Base-by-base conservation (phyloP, 2,888 invertebrate genomes). In the Drosophila setosimentum region DNA sequence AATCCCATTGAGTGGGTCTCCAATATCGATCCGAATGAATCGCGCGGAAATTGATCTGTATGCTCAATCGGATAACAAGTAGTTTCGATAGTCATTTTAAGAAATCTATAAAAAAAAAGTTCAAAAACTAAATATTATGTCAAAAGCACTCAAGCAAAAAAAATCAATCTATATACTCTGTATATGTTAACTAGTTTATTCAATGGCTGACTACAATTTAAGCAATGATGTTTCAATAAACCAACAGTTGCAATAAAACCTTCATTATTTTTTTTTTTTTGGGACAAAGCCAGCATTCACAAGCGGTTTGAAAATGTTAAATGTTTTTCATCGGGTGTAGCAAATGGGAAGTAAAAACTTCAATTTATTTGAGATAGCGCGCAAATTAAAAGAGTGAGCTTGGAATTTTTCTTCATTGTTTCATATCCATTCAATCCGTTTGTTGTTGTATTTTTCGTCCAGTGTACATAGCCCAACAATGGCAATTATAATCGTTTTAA, bases 1-100 rank as follows among this genome's bases (percentile, higher is more conserved):
- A 93, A 93, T 87, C 93, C 93, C n/a, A 83, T 89, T 45, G 89
- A 92, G 37, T 93, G 93, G 93, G 85, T 84, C 10, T 89, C 89
- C 42, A 86, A 76, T 42, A 87, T 87, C 7, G 87, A 89, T 24
- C 49, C 73, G 11, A 68, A 71, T 6, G 83, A 79, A 13, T 30
- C 86, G 2, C 84, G 84, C 32, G 66, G 77, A 48, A 79, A 70
- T 33, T 85, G 58, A 68, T 58, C 54, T 10, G 1, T 1, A 16
- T 11, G 30, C 61, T 37, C 27, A 29, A 18, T 62, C 45, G 35
- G 40, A 33, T 37, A 48, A 37, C 27, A 16, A 51, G 13, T 53
- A 35, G 61, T 69, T 72, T 50, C 27, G 50, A 45, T 49, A 51
- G 59, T 59, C 60, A 66, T 48, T 35, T 66, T 55, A 68, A 55